Evolutionary conservation across 2,797 vertebrate species (phyloP).

Genomic region (Selene dorsalis): DNA sequence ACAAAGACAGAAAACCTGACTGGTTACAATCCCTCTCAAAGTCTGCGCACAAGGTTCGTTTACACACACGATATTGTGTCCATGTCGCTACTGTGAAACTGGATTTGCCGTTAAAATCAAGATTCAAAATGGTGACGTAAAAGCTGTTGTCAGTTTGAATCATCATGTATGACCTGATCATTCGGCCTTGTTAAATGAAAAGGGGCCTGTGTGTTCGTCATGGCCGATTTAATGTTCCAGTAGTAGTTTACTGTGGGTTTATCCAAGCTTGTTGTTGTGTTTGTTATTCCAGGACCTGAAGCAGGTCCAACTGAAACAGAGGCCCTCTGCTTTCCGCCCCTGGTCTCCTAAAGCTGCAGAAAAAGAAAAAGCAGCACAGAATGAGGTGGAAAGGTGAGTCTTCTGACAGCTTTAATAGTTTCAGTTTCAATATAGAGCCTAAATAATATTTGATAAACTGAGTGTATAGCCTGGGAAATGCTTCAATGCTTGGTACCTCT

Average conservation of each 20-base stretch:
- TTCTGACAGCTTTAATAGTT: slow-evolving; percentile 6
- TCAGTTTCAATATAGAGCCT: neutral
- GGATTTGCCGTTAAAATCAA: slow-evolving; percentile 44
- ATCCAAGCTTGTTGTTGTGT: slow-evolving; percentile 51
- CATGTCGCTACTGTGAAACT: slow-evolving; percentile 36
- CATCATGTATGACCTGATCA: slow-evolving; percentile 30
- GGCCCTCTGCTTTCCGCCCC: slow-evolving; percentile 96
- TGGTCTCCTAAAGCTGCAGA: slow-evolving; percentile 94
- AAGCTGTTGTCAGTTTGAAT: slow-evolving; percentile 40
- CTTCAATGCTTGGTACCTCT: slow-evolving; percentile 1
- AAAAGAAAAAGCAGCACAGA: slow-evolving; percentile 87
- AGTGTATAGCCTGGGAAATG: neutral
- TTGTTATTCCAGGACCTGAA: slow-evolving; percentile 87
- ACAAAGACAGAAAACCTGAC: slow-evolving; percentile 92
- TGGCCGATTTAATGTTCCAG: slow-evolving; percentile 32
- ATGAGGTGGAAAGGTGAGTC: slow-evolving; percentile 84
- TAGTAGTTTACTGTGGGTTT: slow-evolving; percentile 38
- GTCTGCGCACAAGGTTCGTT: slow-evolving; percentile 92
- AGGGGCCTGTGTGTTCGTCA: slow-evolving; percentile 27
- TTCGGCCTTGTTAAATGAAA: slow-evolving; percentile 28
- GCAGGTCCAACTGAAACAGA: slow-evolving; percentile 92
- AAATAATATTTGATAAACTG: neutral
- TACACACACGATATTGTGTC: neutral
- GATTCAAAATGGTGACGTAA: slow-evolving; percentile 39
- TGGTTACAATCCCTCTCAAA: slow-evolving; percentile 93